Base-by-base conservation (phyloP, 2,888 invertebrate species). In the Helicoverpa assulta region DNA sequence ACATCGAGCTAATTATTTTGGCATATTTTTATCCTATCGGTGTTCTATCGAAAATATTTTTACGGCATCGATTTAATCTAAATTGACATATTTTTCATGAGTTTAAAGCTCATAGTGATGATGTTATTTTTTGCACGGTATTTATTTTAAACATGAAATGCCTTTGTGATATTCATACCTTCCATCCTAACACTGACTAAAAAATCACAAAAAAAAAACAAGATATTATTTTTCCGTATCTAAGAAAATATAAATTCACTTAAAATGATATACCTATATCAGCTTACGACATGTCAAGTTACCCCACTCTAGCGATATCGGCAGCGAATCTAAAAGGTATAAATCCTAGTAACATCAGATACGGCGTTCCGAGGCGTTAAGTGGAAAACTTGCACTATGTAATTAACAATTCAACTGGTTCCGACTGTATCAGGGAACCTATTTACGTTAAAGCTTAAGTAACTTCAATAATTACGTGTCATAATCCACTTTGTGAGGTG, bases 341-440 rank as follows among this genome's bases (percentile, higher is more conserved):
- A 91, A 91, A 92, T 90, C 90, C 87, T 83, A 73, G 83, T 80
- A 87, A 84, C 87, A 91, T 91, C 91, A 86, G 92, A 92, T 92
- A 92, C 88, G 65, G 83, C 84, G 83, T 83, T 88, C 79, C 82
- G 86, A 86, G 90, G 92, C 90, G 92, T 88, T 91, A 93, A 94
- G 92, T 92, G 91, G 91, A 90, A 91, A 94, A 93, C 91, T 92
- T 92, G 90, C 86, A 90, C 88, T 86, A 85, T 89, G 88, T 90
- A 92, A 93, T 94, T 94, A 94, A 93, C 92, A 92, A 94, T 94
- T 94, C 92, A 94, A 85, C 90, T 81, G 87, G 88, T 90, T 88
- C 57, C 71, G 73, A 66, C 69, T 78, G 40, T 69, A 78, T 78
- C 67, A 65, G 75, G 64, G 53, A 78, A 75, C 58, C 89, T 92